These are phyloP conservation scores for Drosophila ercepeae DNA, from an alignment of 1,140 invertebrate genomes.

Conservation along the genomic window DNA sequence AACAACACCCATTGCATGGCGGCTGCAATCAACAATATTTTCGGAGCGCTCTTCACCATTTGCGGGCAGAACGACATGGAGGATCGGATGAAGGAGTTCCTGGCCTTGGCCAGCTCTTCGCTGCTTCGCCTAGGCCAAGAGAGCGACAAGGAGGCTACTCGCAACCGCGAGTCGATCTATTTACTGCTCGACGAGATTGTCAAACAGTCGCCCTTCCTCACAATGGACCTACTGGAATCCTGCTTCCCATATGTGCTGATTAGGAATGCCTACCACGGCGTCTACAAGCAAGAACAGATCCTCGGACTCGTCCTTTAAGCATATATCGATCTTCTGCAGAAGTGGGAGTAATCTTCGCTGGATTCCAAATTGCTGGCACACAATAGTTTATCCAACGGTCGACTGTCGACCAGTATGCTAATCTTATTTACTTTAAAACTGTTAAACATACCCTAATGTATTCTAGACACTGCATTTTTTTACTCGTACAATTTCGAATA, in stretches of 20 bases:
- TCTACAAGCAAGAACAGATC: conserved; percentile 93
- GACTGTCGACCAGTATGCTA: conserved; percentile 47
- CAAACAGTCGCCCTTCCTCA: conserved; percentile 98
- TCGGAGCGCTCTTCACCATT: conserved; percentile 97
- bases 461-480: conserved; percentile 68
- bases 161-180: conserved; percentile 98
- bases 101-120: conserved; percentile 98
- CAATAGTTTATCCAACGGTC: conserved; percentile 28
- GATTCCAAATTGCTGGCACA: conserved; percentile 3
- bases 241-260: conserved; percentile 99
- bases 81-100: conserved; percentile 98
- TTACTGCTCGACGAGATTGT: conserved; percentile 97
- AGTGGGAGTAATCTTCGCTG: conserved; percentile 6
- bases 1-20: conserved; percentile 99
- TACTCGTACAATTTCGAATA: conserved; percentile 64
- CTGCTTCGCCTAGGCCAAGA: conserved; percentile 96
- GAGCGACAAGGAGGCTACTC: conserved; percentile 96
- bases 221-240: conserved; percentile 98
- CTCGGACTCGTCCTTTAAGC: conserved; percentile 70
- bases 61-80: conserved; percentile 98
- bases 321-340: conserved; percentile 1
- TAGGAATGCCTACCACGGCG: conserved; percentile 97
- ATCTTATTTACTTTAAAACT: conserved; percentile 57
- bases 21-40: conserved; percentile 97
- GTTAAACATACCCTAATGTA: conserved; percentile 62